Evolutionary conservation across 30 jellyfish, hydroid and myxozoan genomes (phyloP), one percentile per base, ranked within the genome.

Genomic region (Pelagia noctiluca): DNA sequence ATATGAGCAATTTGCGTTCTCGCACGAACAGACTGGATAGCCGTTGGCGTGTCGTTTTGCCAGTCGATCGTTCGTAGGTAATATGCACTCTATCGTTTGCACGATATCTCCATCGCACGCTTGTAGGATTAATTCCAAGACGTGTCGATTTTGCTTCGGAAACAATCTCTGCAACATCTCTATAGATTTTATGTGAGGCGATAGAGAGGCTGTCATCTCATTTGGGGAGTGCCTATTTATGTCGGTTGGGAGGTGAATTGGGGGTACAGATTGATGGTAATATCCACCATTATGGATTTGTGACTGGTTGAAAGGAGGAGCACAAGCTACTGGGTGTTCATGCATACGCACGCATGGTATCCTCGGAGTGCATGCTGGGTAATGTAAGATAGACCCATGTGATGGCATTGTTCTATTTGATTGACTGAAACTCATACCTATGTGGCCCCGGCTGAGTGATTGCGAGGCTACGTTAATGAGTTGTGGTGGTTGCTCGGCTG

Each of bases 111-210:
- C 93, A 57, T 83, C 93, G 32, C 93, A 83, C 12, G 87, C 93
- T 48, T 83, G 93, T 64, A 83, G 54, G 50, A 83, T 83, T 64
- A 83, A 37, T 62, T 83, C 87, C 65, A 83, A 42, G 23, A 83
- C 93, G 68, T 83, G 86, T 22, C 93, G 83, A 46, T 83, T 83
- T 71, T 83, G 93, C 81, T 83, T 87, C 21, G 93, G 93, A 76
- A 83, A 83, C 48, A 83, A 57, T 37, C 93, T 35, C 34, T 83
- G 87, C 60, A 83, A 82, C 33, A 83, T 67, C 32, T 83, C 93
- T 2, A 83, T 83, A 5, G 87, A 37, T 38, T 83, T 71, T 29
- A 60, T 50, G 26, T 78, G 87, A 1, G 81, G 87, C 30, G 50
- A 50, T 33, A 62, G 25, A 1, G 71, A 26, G 3, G 89, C 53